These are phyloP conservation scores for Pomacea canaliculata DNA, from an alignment of 2,888 invertebrate species.

Conservation along the genomic window DNA sequence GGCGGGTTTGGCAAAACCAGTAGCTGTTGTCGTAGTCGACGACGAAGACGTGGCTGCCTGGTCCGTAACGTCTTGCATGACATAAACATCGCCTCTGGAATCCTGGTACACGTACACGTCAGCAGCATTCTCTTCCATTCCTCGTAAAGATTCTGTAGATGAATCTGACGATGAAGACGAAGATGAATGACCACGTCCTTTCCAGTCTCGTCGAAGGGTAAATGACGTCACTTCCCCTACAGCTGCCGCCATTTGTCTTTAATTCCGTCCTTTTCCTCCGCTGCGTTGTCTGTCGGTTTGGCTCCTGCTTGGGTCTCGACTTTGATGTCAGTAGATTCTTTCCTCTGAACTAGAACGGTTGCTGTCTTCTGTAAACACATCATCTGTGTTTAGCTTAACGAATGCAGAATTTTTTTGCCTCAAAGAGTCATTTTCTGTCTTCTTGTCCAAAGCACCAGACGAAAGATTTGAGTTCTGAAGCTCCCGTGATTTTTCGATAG, in stretches of 20 bases:
- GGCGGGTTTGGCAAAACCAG: background rate
- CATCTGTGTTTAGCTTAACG: background rate
- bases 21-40: background rate
- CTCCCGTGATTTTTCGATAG: constrained; percentile 12
- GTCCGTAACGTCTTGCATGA: constrained; percentile 30
- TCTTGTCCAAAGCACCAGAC: background rate
- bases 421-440: background rate
- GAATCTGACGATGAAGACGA: background rate
- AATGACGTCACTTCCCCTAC: constrained; percentile 28
- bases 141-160: background rate
- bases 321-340: background rate
- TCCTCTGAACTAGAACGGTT: too few relatives aligned
- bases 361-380: background rate
- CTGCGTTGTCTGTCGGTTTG: background rate
- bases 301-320: background rate
- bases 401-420: too few relatives aligned
- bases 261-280: background rate
- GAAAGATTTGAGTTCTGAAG: constrained; percentile 2
- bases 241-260: constrained; percentile 24
- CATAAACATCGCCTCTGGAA: constrained; percentile 28
- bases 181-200: background rate
- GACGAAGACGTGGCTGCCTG: background rate
- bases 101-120: constrained; percentile 33
- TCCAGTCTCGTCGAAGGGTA: constrained; percentile 1
- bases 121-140: constrained; percentile 3